Percentiles rank a stretch among this genome's conserved stretches.
Conservation (phyloP, 2,888 invertebrate genomes). For the Drosophila heteroneura region DNA sequence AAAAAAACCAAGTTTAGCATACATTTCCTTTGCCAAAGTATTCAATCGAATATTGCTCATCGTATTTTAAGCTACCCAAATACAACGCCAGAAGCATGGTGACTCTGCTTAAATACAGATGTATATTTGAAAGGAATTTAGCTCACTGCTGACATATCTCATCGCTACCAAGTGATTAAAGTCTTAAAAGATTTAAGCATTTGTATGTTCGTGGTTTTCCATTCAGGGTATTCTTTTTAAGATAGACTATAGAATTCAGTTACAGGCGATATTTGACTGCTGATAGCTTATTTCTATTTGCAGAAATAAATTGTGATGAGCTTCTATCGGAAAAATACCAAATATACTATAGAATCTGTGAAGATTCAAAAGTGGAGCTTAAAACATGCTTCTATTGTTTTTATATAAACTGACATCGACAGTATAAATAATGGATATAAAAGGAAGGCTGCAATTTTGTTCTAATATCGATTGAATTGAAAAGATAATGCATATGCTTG, state of each 20-base stretch:
- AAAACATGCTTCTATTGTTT: background rate
- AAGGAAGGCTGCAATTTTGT: background rate
- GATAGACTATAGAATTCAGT: background rate
- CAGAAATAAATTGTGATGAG: background rate
- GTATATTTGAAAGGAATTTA: background rate
- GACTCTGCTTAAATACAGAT: background rate
- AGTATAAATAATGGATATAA: background rate
- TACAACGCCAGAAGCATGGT: background rate
- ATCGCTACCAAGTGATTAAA: background rate
- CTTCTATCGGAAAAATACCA: background rate
- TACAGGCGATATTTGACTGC: background rate
- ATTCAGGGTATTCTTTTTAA: background rate
- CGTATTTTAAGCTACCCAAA: background rate
- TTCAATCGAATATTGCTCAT: slow-evolving; percentile 27
- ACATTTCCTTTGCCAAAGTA: slow-evolving; percentile 1
- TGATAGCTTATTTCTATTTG: background rate
- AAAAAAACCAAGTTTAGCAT: slow-evolving; percentile 33
- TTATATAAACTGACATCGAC: background rate
- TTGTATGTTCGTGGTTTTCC: background rate
- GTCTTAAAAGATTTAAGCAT: background rate
- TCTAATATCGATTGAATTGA: slow-evolving; percentile 2
- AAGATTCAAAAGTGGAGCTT: background rate
- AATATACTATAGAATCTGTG: too few relatives aligned
- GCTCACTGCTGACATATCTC: background rate
- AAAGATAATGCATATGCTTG: slow-evolving; percentile 24